Conservation (phyloP, 30 jellyfish, hydroid and myxozoan species). For the Calvadosia cruxmelitensis region DNA sequence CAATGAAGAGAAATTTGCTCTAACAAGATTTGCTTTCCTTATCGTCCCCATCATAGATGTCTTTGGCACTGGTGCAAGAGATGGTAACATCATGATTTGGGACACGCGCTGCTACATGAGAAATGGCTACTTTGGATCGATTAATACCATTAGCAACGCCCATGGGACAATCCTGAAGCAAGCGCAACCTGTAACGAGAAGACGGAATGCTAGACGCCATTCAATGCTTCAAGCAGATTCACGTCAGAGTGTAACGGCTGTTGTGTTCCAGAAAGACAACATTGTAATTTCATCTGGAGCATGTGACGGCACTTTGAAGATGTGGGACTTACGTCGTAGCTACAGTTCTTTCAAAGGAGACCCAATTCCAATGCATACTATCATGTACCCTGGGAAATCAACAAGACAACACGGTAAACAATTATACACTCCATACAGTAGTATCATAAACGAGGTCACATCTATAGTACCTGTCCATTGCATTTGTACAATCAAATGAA, state of each 20-base stretch:
- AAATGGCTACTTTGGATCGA: constrained; percentile 79
- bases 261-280: constrained; percentile 71
- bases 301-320: constrained; percentile 90
- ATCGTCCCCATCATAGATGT: constrained; percentile 32
- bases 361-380: constrained; percentile 65
- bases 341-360: constrained; percentile 45
- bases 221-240: constrained; percentile 55
- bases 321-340: constrained; percentile 85
- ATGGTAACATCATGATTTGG: constrained; percentile 95
- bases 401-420: constrained; percentile 82
- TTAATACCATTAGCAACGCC: constrained; percentile 58
- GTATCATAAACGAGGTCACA: not conserved
- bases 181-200: constrained; percentile 35
- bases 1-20: no score
- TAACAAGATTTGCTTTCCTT: no score
- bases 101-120: constrained; percentile 88
- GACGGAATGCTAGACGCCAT: constrained; percentile 37
- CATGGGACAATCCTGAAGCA: constrained; percentile 40
- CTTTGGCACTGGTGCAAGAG: constrained; percentile 98
- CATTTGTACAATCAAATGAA: no score
- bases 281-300: constrained; percentile 86
- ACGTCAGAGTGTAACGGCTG: constrained; percentile 91
- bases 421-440: not conserved
- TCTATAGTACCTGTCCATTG: not conserved
- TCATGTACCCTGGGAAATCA: constrained; percentile 78